Evolutionary conservation across 2,888 invertebrate genomes (phyloP), one percentile per base, ranked within the genome.

Genomic region (Thyatira batis): DNA sequence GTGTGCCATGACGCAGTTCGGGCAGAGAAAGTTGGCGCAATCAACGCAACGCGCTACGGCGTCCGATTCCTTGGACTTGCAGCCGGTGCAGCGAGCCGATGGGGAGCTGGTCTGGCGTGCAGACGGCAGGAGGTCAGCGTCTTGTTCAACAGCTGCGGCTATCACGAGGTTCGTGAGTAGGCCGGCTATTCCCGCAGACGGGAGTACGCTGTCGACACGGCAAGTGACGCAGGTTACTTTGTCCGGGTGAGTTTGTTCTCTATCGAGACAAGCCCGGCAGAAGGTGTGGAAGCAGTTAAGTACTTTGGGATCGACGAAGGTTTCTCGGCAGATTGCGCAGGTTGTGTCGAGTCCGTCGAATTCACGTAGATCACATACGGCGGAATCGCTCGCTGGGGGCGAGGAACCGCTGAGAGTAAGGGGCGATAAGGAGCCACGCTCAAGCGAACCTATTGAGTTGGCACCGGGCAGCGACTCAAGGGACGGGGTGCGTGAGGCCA

Each of bases 1-100:
- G 91, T 99, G 99, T 61, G 99, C 99, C 95, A 98, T 98, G 77
- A 98, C 98, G 94, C 99, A 99, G 87, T 98, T 98, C 57, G 97
- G 95, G 92, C 99, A 99, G 71, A 99, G 94, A 84, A 97, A 97
- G 84, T 98, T 98, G 78, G 97, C 97, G 90, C 99, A 99, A 87
- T 99, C 98, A 78, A 97, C 96, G 89, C 98, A 99, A 83, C 97
- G 96, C 60, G 98, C 98, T 55, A 98, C 97, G 49, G 98, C 98
- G 94, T 96, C 96, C 20, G 97, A 95, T 85, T 98, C 97, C 84
- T 97, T 97, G 68, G 97, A 97, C 90, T 98, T 99, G 93, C 99
- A 99, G 79, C 98, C 98, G 71, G 98, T 98, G 93, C 98, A 99
- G 71, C 95, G 95, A 60, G 94, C 93, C 50, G 93, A 88, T 6